Conservation (phyloP, 2,797 vertebrate species). For the Trichosurus vulpecula region DNA sequence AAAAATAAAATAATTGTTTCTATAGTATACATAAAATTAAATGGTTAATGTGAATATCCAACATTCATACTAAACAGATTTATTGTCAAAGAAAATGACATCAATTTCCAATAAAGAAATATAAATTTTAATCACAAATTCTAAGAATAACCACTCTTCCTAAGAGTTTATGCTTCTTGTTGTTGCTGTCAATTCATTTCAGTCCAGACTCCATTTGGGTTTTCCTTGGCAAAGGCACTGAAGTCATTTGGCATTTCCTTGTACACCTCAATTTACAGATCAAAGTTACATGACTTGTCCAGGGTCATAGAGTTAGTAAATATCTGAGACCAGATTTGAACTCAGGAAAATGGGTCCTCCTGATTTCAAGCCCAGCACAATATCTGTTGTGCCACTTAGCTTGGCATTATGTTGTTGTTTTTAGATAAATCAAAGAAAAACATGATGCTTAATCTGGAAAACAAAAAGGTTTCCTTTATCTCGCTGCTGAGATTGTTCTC, state of each 20-base stretch:
- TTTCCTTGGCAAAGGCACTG: not conserved
- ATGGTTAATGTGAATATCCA: not conserved
- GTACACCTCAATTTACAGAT: not conserved
- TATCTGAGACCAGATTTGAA: not conserved
- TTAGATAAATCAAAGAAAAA: not conserved
- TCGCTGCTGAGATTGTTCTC: not conserved
- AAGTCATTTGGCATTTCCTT: not conserved
- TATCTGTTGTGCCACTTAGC: not conserved
- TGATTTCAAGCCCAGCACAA: not conserved
- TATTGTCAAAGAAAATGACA: not conserved
- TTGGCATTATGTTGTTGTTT: not conserved
- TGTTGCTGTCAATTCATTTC: not conserved
- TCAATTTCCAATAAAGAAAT: not conserved
- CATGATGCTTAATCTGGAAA: not conserved
- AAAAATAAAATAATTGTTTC: not conserved
- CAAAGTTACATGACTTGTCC: not conserved
- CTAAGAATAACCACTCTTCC: not conserved
- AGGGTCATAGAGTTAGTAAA: not conserved
- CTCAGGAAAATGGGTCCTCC: fast-evolving
- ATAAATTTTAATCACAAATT: not conserved
- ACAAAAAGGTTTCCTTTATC: not conserved
- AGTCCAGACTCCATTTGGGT: not conserved
- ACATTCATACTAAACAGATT: not conserved
- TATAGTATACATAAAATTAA: not conserved
- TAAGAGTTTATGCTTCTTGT: not conserved